A percentile compares a stretch with the other conserved stretches of the same genome.
These are phyloP conservation scores for Tolmerus cingulatus DNA, from an alignment of 2,888 invertebrate species.

Conservation along the genomic window DNA sequence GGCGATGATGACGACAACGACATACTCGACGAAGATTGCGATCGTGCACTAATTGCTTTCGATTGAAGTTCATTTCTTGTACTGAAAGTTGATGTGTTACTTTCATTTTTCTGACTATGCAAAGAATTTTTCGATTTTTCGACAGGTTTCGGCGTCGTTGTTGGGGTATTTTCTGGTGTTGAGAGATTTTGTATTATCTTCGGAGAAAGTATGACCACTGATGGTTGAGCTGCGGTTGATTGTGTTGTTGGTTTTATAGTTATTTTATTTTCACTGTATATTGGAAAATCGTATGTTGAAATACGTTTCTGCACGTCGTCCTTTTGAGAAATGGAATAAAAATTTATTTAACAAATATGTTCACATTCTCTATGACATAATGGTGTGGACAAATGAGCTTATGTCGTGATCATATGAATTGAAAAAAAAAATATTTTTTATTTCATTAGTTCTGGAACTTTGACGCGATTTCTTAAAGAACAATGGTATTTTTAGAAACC, in stretches of 20 bases:
- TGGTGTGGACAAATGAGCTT: not conserved
- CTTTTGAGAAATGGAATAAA: slow-evolving; percentile 32
- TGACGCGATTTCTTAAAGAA: too few relatives aligned
- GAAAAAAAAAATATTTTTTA: not conserved
- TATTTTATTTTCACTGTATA: slow-evolving; percentile 49
- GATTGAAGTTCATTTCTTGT: slow-evolving; percentile 43
- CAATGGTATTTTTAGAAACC: too few relatives aligned
- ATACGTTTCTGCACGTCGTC: slow-evolving; percentile 50
- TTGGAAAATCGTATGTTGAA: slow-evolving; percentile 51
- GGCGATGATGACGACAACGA: slow-evolving; percentile 60
- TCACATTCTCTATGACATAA: not conserved
- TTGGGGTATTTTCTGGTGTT: not conserved
- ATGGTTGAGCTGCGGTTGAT: not conserved
- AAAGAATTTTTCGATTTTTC: not conserved
- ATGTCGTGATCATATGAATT: slow-evolving; percentile 1
- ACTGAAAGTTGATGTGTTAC: not conserved
- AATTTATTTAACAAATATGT: not conserved
- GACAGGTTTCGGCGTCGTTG: not conserved
- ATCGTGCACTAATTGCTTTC: slow-evolving; percentile 53
- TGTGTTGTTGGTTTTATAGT: slow-evolving; percentile 39
- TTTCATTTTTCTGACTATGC: not conserved
- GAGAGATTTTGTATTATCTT: not conserved
- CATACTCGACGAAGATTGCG: slow-evolving; percentile 57
- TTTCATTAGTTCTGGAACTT: too few relatives aligned
- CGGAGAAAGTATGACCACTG: not conserved